Evolutionary conservation across 2,888 invertebrate genomes (phyloP).

Genomic region (Polymixis flavicincta): DNA sequence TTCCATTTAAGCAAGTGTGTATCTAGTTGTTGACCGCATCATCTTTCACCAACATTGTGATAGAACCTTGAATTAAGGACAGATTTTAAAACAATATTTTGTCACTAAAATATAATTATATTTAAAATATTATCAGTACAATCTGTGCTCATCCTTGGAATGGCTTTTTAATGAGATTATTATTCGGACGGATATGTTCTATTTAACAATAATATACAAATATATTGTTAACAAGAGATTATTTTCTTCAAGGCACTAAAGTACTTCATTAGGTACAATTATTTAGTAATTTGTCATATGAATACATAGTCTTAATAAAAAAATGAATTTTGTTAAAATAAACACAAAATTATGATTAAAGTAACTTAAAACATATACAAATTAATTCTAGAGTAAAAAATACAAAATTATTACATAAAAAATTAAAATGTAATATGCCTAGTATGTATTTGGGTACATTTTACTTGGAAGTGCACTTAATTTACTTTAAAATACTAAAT

Average conservation of each 20-base stretch:
- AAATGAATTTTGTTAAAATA: constrained; percentile 12
- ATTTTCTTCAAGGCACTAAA: constrained; percentile 58
- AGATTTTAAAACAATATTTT: constrained; percentile 31
- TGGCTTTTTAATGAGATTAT: constrained; percentile 69
- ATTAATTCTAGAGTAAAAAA: constrained; percentile 29
- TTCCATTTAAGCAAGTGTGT: not conserved
- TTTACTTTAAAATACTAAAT: constrained; percentile 23
- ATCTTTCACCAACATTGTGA: not conserved
- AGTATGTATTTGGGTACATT: constrained; percentile 14
- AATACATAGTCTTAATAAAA: constrained; percentile 13
- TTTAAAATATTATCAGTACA: constrained; percentile 72
- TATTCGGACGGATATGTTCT: constrained; percentile 68
- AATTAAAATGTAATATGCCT: constrained; percentile 18
- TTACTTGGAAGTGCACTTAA: constrained; percentile 13
- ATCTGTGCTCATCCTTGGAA: constrained; percentile 69
- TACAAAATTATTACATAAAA: constrained; percentile 29
- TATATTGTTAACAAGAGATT: constrained; percentile 46
- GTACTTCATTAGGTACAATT: constrained; percentile 19
- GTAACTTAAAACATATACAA: constrained; percentile 45
- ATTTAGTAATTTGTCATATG: constrained; percentile 10
- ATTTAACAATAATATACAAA: constrained; percentile 43
- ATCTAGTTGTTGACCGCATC: not conserved
- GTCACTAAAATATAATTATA: constrained; percentile 69
- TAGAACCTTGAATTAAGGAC: not conserved
- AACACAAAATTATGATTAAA: constrained; percentile 35